Evolutionary conservation across 2,888 invertebrate species (phyloP), one percentile per base, ranked within the genome.

Genomic region (Cheilosia soror): DNA sequence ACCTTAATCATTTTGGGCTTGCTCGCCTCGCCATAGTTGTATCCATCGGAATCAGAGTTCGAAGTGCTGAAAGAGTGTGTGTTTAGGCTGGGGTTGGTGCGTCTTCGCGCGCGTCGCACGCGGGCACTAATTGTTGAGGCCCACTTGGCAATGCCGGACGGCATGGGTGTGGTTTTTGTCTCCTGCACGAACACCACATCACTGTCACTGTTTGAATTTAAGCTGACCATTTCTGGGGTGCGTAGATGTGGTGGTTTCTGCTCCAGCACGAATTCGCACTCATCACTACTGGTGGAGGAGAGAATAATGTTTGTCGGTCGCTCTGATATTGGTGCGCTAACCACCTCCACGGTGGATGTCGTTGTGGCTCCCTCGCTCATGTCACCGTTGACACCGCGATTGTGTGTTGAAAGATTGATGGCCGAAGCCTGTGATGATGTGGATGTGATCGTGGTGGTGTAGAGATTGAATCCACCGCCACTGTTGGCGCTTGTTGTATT

Each of bases 201-300:
- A 5, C 92, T 92, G 78, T 92, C 92, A 5, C 89, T 89, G 27
- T 91, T 90, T 0, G 92, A 92, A 84, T 91, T 90, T 15, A 92
- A 87, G 49, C 90, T 91, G 6, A 92, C 91, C 89, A 90, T 87
- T 85, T 92, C 92, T 0, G 92, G 92, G 1, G 92, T 92, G n/a
- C 92, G 90, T 71, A 92, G 86, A 81, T 92, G 92, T 9, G 92
- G 92, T 5, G 92, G 91, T 82, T 92, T 92, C 11, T 90, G 91
- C 80, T 92, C 92, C 40, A 91, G 83, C 5, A 92, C 92, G 85
- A 92, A 92, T 69, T 91, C 90, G 72, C 92, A 92, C 51, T 92
- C 92, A 78, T 92, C 92, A 6, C 90, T 90, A 6, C 90, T 91
- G 49, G 90, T 89, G 62, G 90, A 90, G 65, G 89, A 88, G 5